phyloP scores from a whole-genome alignment of 1,140 invertebrate species.

The Calycopis cecrops region DNA sequence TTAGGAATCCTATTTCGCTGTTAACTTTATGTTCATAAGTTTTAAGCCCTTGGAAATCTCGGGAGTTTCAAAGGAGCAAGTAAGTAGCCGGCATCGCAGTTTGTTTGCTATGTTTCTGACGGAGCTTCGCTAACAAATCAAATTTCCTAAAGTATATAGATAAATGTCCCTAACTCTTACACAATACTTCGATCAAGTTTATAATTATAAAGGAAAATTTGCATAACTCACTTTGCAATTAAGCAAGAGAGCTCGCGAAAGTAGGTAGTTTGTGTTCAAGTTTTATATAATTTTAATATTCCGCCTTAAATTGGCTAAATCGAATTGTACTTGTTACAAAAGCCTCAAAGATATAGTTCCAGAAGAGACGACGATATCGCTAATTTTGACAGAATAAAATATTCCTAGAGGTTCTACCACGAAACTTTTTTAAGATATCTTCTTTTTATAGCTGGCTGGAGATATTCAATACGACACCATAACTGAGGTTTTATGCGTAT shows the following conservation, averaged over 20 bases:
- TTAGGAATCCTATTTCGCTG: neutral
- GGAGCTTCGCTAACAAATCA: slow-evolving; percentile 4
- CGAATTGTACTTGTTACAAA: no score
- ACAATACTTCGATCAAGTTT: neutral
- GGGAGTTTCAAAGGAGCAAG: neutral
- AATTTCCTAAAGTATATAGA: slow-evolving; percentile 7
- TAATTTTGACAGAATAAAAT: no score
- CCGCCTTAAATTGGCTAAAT: neutral
- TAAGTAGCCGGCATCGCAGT: slow-evolving; percentile 3
- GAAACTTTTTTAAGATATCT: no score
- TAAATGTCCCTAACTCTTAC: neutral
- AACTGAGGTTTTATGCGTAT: no score
- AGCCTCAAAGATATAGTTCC: no score
- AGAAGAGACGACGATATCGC: no score
- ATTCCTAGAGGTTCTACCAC: no score
- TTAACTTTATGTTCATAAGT: slow-evolving; percentile 4
- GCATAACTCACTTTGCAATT: slow-evolving; percentile 8
- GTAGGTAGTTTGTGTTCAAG: slow-evolving; percentile 2
- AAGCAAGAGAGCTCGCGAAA: slow-evolving; percentile 3
- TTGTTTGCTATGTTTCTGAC: slow-evolving; percentile 6
- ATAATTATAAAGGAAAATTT: slow-evolving; percentile 5
- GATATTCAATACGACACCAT: no score
- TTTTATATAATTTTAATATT: slow-evolving; percentile 1
- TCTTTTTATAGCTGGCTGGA: no score
- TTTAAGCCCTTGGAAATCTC: slow-evolving; percentile 5